A percentile compares a stretch with the other conserved stretches of the same genome.
These are phyloP conservation scores for Ophion ellenae DNA, from an alignment of 2,888 invertebrate genomes.

Conservation along the genomic window DNA sequence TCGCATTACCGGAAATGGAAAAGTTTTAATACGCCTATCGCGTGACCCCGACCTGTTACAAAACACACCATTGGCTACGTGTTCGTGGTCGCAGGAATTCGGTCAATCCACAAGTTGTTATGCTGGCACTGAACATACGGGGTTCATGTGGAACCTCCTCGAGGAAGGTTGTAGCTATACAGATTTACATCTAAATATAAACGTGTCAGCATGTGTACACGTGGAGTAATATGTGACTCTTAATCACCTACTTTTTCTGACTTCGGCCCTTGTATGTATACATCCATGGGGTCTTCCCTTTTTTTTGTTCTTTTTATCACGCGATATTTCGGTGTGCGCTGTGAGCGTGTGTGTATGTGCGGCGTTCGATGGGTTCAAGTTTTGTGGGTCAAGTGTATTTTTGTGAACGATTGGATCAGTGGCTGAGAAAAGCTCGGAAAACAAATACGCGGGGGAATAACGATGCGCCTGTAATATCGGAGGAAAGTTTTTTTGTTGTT, in stretches of 20 bases:
- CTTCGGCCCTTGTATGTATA: neutral
- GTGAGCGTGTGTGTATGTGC: too few species aligned
- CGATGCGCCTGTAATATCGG: neutral
- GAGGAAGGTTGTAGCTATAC: neutral
- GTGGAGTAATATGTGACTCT: neutral
- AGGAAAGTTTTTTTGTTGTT: neutral
- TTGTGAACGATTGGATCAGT: constrained; percentile 14
- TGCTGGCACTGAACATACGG: neutral
- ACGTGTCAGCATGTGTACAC: neutral
- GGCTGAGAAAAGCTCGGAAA: neutral
- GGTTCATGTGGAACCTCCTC: too few species aligned
- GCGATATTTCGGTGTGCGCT: neutral
- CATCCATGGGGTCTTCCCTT: neutral
- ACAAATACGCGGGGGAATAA: neutral
- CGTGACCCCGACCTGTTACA: constrained; percentile 50
- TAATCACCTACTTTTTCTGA: neutral
- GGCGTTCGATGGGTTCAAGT: neutral
- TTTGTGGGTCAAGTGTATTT: constrained; percentile 12
- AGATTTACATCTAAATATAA: neutral
- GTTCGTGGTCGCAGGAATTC: constrained; percentile 21
- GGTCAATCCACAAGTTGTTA: constrained; percentile 17
- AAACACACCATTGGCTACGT: neutral
- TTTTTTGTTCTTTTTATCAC: constrained; percentile 1
- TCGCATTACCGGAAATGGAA: constrained; percentile 77
- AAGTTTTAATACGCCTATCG: constrained; percentile 72